Percentiles rank a stretch among this genome's conserved stretches.
phyloP scores from a whole-genome alignment of 2,113 vertebrate species.

The Lathamus discolor region DNA sequence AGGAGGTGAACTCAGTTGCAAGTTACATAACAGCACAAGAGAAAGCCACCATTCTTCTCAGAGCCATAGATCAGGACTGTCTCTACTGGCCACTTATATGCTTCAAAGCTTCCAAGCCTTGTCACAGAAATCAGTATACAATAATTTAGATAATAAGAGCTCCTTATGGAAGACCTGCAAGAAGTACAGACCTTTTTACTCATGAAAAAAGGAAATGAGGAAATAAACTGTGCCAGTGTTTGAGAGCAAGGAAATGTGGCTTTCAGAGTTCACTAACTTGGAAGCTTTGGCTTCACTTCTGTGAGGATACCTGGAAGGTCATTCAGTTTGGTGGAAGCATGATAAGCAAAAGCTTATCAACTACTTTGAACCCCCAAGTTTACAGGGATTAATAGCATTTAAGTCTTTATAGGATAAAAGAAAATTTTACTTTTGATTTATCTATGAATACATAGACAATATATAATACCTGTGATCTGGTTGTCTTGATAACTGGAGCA shows the following conservation, averaged over 20 bases:
- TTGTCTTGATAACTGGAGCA: slow-evolving; percentile 86
- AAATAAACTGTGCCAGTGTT: background rate
- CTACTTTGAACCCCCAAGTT: background rate
- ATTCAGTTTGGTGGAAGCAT: background rate
- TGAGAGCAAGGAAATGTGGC: rapidly evolving
- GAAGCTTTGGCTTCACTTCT: background rate
- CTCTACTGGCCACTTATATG: background rate
- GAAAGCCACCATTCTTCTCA: background rate
- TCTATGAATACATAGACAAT: background rate
- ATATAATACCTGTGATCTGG: slow-evolving; percentile 87
- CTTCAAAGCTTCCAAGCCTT: background rate
- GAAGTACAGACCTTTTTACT: background rate
- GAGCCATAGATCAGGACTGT: background rate
- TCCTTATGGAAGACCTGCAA: background rate
- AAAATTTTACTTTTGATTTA: background rate
- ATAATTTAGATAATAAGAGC: background rate
- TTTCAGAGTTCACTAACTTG: background rate
- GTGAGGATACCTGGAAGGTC: background rate
- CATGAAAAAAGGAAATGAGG: background rate
- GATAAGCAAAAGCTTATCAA: background rate
- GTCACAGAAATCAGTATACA: background rate
- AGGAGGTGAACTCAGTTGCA: background rate
- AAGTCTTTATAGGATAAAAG: background rate
- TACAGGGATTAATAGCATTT: background rate
- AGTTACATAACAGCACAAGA: background rate